Conservation (phyloP, 2,797 vertebrate species). For the Tangara arthus region DNA sequence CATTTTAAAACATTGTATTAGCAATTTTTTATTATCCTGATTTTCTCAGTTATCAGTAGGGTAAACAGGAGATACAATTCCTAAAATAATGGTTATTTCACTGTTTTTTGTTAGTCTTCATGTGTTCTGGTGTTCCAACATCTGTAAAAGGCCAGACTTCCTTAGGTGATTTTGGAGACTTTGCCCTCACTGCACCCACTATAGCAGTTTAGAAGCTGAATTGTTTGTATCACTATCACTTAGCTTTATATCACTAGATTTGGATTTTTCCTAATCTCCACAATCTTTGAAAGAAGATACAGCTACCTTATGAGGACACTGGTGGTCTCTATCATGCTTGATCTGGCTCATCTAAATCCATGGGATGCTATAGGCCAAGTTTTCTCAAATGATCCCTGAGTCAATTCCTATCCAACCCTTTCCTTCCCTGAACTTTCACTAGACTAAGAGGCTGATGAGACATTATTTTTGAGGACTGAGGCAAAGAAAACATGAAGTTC, state of each 20-base stretch:
- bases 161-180: not conserved
- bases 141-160: not conserved
- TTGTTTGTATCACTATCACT: not conserved
- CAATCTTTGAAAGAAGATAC: not conserved
- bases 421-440: not conserved
- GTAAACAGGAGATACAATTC: not conserved
- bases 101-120: not conserved
- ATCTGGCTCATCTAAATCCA: not conserved
- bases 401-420: not conserved
- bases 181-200: not conserved
- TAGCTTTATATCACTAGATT: not conserved
- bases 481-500: not conserved
- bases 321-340: not conserved
- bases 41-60: not conserved
- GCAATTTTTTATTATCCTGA: not conserved
- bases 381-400: not conserved
- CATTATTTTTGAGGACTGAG: not conserved
- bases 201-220: not conserved
- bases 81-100: not conserved
- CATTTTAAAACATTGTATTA: not conserved
- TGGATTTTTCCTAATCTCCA: not conserved
- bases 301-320: not conserved
- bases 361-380: not conserved
- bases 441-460: not conserved
- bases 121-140: not conserved